A percentile compares a stretch with the other conserved stretches of the same genome.
Conservation (phyloP, 1,140 invertebrate species). For the Mylabris phalerata region DNA sequence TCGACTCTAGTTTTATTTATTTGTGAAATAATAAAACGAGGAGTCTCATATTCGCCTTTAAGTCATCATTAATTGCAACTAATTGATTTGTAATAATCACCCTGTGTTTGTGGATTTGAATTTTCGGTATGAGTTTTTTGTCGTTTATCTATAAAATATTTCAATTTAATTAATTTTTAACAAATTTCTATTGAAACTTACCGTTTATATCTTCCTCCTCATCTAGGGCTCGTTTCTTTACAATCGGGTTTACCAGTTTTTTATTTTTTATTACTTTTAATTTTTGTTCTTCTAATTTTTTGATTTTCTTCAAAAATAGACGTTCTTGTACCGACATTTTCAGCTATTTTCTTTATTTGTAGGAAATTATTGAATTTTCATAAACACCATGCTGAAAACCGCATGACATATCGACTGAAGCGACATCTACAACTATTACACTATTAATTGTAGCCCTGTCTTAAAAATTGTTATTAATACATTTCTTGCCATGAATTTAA, state of each 20-base stretch:
- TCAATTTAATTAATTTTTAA: constrained; percentile 23
- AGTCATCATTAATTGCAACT: constrained; percentile 24
- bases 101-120: constrained; percentile 10
- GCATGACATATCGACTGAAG: too few relatives aligned
- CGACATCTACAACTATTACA: not conserved
- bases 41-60: constrained; percentile 38
- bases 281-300: constrained; percentile 66
- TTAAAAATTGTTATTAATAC: not conserved
- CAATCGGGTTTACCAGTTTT: constrained; percentile 35
- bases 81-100: constrained; percentile 18
- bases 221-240: constrained; percentile 20
- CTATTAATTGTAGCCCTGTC: not conserved
- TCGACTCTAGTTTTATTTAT: not conserved
- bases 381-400: not conserved
- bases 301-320: constrained; percentile 70
- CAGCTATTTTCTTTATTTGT: not conserved
- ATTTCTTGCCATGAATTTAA: not conserved
- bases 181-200: constrained; percentile 4
- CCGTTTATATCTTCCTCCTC: constrained; percentile 5
- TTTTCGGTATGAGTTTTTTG: constrained; percentile 25
- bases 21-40: constrained; percentile 6
- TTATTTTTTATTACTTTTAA: constrained; percentile 52
- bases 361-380: not conserved
- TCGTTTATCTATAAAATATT: constrained; percentile 21
- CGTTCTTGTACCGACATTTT: constrained; percentile 69